Evolutionary conservation across 2,797 vertebrate species (phyloP).

Genomic region (Gila robusta): DNA sequence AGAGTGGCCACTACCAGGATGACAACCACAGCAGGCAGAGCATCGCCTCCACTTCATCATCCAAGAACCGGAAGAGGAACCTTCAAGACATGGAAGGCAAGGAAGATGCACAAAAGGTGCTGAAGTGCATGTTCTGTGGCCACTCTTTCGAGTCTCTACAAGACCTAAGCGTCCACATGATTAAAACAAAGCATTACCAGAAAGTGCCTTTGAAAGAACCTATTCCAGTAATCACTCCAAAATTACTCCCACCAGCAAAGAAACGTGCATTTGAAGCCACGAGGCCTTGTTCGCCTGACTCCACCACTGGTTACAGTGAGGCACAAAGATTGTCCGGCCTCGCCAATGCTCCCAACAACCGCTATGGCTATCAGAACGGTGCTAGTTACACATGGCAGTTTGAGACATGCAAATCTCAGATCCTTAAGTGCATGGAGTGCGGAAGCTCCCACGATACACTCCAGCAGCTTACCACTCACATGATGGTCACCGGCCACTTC

Average conservation of each 20-base stretch:
- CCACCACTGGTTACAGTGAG: slow-evolving; percentile 90
- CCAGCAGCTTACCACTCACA: slow-evolving; percentile 97
- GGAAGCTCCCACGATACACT: slow-evolving; percentile 97
- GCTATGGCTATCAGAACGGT: slow-evolving; percentile 97
- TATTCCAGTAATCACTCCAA: slow-evolving; percentile 92
- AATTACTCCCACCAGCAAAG: slow-evolving; percentile 93
- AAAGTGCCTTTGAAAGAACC: slow-evolving; percentile 99
- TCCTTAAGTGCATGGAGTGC: slow-evolving; percentile 99
- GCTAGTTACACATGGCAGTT: slow-evolving; percentile 99
- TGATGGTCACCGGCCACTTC: slow-evolving; percentile 99
- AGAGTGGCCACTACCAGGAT: slow-evolving; percentile 97
- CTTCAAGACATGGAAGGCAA: slow-evolving; percentile 97
- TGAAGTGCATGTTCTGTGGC: slow-evolving; percentile 99
- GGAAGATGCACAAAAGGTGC: slow-evolving; percentile 96
- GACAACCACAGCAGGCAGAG: slow-evolving; percentile 95
- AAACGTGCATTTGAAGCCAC: slow-evolving; percentile 93
- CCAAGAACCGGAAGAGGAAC: slow-evolving; percentile 93
- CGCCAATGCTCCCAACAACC: slow-evolving; percentile 89
- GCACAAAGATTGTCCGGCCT: slow-evolving; percentile 83
- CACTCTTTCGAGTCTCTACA: slow-evolving; percentile 99
- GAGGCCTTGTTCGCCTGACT: slow-evolving; percentile 95
- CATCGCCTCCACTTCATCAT: slow-evolving; percentile 88
- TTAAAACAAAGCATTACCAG: slow-evolving; percentile 99
- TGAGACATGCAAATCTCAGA: slow-evolving; percentile 99
- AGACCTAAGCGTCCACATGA: slow-evolving; percentile 99